These are phyloP conservation scores for Pachyuromys duprasi DNA, from an alignment of 2,797 vertebrate species.

Conservation along the genomic window DNA sequence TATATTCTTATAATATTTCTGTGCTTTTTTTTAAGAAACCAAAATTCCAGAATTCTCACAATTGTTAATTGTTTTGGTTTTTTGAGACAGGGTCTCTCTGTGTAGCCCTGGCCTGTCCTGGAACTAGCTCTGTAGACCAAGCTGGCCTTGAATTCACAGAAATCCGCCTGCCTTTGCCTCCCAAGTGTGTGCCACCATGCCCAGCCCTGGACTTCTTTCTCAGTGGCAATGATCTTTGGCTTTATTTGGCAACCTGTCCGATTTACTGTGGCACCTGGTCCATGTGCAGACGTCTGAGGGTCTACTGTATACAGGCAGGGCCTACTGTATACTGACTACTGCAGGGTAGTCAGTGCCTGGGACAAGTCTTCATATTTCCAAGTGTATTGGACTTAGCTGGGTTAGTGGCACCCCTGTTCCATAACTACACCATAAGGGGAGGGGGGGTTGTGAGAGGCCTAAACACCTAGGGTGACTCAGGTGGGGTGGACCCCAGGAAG, in stretches of 20 bases:
- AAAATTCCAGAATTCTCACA: too few relatives aligned
- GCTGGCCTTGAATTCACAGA: neutral
- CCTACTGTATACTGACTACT: neutral
- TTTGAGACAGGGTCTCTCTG: neutral
- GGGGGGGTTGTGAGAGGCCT: neutral
- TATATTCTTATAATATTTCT: too few relatives aligned
- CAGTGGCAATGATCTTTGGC: neutral
- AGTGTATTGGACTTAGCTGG: neutral
- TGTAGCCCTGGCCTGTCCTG: neutral
- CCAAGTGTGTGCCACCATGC: neutral
- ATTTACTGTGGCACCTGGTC: neutral
- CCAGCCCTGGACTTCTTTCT: neutral
- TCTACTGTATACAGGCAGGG: neutral
- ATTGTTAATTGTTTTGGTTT: neutral
- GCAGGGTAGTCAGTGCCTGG: neutral
- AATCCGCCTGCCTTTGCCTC: neutral
- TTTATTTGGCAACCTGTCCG: neutral
- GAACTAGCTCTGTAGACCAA: neutral
- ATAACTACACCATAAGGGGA: neutral
- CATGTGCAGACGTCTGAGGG: neutral
- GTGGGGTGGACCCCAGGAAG: neutral
- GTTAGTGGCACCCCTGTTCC: neutral
- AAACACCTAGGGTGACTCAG: neutral
- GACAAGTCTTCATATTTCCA: neutral
- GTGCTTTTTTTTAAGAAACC: too few relatives aligned